Evolutionary conservation across 92 coral and sea anemone genomes (phyloP), one percentile per base, ranked within the genome.

Genomic region (Siderastrea radians): DNA sequence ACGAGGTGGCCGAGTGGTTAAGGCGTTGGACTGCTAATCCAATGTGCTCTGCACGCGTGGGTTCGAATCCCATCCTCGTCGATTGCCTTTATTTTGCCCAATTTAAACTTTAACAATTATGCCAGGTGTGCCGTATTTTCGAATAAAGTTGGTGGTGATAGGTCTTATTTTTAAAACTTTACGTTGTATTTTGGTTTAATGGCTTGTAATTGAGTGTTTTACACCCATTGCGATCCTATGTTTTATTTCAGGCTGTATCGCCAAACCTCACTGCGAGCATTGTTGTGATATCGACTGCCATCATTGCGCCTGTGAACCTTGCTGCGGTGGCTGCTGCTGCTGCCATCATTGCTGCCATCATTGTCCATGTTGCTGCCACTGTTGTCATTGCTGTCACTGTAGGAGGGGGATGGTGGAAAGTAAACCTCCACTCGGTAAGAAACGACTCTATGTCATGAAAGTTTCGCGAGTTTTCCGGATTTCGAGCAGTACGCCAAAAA

Each of bases 1-100:
- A 91, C 94, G 96, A 93, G 94, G 96, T 93, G 96, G 96, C 94
- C 96, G 94, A 91, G 96, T 93, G 96, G 94, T 93, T 93, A 93
- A 93, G 96, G 96, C 92, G 96, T 74, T 93, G 96, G 96, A 93
- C 94, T 93, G 96, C 96, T 93, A 93, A 93, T 93, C 96, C 96
- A 93, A 82, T 93, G 96, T 93, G 96, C 96, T 93, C 89, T 94
- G 96, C 95, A 94, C 95, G 96, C 96, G 96, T 93, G 96, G 94
- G 96, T 87, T 90, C 90, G 92, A 93, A 93, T 87, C 96, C 96
- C 92, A 93, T 91, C 94, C 95, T 92, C 38, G 38, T 26, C 38
- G 38, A 26, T 26, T 26, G 38, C 38, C 38, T 26, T 26, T 26
- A 26, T 26, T 26, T 26, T 26, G 38, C 38, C 38, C 38, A 26